These are phyloP conservation scores for Macrochelys suwanniensis DNA, from an alignment of 2,797 vertebrate species.

Conservation along the genomic window DNA sequence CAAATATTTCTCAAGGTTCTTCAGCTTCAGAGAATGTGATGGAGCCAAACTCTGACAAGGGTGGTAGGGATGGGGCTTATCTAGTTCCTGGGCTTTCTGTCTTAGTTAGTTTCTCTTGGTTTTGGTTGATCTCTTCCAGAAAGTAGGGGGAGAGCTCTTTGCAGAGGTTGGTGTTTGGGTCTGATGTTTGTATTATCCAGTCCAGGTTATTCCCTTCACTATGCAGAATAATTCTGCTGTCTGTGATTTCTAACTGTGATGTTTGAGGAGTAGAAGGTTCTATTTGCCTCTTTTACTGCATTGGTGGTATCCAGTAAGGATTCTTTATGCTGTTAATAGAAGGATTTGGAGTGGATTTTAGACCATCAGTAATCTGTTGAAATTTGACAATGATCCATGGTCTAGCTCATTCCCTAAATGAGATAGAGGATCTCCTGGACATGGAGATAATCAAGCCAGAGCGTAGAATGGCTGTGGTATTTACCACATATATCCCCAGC, in stretches of 20 bases:
- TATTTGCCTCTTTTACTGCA: neutral
- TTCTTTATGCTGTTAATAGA: neutral
- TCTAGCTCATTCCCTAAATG: neutral
- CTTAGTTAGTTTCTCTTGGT: neutral
- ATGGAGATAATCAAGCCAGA: neutral
- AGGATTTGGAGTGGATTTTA: neutral
- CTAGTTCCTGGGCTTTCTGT: neutral
- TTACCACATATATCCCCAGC: neutral
- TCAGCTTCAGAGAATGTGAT: neutral
- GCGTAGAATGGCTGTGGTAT: neutral
- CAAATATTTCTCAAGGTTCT: neutral
- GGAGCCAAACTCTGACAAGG: neutral
- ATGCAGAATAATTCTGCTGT: constrained; percentile 8
- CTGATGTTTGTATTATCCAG: neutral
- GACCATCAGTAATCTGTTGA: neutral
- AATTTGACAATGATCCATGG: neutral
- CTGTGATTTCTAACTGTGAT: neutral
- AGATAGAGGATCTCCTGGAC: neutral
- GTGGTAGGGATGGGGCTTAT: neutral
- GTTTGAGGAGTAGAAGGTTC: neutral
- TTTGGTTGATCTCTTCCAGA: neutral
- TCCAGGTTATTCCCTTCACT: neutral
- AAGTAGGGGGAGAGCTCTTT: neutral
- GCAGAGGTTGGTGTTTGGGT: neutral
- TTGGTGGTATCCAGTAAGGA: neutral